Evolutionary conservation across 2,888 invertebrate species (phyloP), one percentile per base, ranked within the genome.

Genomic region (Drosophila helvetica): DNA sequence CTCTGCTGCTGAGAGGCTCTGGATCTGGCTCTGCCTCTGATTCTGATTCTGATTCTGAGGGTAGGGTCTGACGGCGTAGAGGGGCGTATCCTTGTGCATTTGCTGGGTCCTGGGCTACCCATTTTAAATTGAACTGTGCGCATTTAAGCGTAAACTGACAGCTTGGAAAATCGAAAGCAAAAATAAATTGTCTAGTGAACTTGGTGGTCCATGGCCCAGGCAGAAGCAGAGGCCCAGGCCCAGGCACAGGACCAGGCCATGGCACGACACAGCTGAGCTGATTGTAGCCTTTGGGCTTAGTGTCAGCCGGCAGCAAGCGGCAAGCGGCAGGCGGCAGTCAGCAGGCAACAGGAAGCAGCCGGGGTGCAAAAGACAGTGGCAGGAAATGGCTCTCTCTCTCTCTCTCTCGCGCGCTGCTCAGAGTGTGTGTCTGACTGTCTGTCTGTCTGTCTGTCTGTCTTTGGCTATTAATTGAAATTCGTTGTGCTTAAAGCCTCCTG

Each of bases 101-200:
- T 71, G 62, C 68, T 60, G 62, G 66, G 66, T 71, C 61, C 68
- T 71, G 63, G 66, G 66, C 68, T 71, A 74, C 85, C 77, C 75
- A 85, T 86, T 86, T 86, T 86, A 86, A 86, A 86, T 86, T 86
- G 85, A 86, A 86, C 85, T 86, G 86, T 88, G 85, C 88, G 89
- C 85, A 86, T 89, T 86, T 86, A 84, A 86, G 85, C 85, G 85
- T 89, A 88, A 86, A 86, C 88, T 86, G 85, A 86, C 85, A 86
- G 85, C 86, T 87, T 74, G 89, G 88, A 89, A 86, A 86, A 89
- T 86, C 89, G 85, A 86, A 86, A 86, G 85, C 85, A 89, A 86
- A 71, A 86, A 86, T 86, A 86, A 89, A 86, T 89, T 89, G 83
- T 84, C 88, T 84, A 88, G 88, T 88, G 83, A 84, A 84, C 88